A percentile compares a stretch with the other conserved stretches of the same genome.
Conservation (phyloP, 2,888 invertebrate genomes). For the Amiota minor region DNA sequence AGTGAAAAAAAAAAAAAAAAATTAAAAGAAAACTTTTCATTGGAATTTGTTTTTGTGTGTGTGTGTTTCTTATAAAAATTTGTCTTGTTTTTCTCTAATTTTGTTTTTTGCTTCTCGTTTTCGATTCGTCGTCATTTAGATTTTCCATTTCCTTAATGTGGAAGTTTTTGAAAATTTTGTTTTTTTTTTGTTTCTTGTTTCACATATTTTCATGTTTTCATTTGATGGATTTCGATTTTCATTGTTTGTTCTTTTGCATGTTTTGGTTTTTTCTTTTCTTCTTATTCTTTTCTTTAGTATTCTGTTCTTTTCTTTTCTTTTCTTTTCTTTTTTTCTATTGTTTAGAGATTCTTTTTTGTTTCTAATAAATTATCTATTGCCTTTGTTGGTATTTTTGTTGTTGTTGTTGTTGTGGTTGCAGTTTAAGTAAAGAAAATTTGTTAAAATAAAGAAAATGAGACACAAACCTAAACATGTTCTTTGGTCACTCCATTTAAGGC, state of each 20-base stretch:
- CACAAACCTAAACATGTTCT: conserved; percentile 74
- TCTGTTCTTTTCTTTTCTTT: no score
- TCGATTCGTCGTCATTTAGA: conserved; percentile 29
- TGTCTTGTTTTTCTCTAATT: background rate
- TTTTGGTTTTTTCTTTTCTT: background rate
- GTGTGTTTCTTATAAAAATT: no score
- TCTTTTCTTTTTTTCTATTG: conserved; percentile 39
- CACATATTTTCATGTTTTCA: conserved; percentile 7
- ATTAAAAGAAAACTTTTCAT: conserved; percentile 19
- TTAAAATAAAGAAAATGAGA: conserved; percentile 63
- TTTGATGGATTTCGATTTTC: conserved; percentile 33
- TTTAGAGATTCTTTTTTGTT: conserved; percentile 43
- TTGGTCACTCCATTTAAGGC: conserved; percentile 71
- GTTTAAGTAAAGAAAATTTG: conserved; percentile 59
- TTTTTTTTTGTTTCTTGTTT: conserved; percentile 41
- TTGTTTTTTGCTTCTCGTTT: conserved; percentile 13
- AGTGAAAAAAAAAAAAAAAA: conserved; percentile 10
- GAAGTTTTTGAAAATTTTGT: conserved; percentile 31
- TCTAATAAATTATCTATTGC: conserved; percentile 66
- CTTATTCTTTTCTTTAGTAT: background rate
- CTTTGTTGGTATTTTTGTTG: conserved; percentile 59
- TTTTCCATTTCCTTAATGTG: conserved; percentile 31
- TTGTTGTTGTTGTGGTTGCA: conserved; percentile 60
- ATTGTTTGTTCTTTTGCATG: conserved; percentile 41
- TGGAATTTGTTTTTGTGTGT: conserved; percentile 24